Percentiles rank a stretch among this genome's conserved stretches.
Evolutionary conservation across 2,888 invertebrate genomes (phyloP).

Genomic region (Trissoscelio sp.): DNA sequence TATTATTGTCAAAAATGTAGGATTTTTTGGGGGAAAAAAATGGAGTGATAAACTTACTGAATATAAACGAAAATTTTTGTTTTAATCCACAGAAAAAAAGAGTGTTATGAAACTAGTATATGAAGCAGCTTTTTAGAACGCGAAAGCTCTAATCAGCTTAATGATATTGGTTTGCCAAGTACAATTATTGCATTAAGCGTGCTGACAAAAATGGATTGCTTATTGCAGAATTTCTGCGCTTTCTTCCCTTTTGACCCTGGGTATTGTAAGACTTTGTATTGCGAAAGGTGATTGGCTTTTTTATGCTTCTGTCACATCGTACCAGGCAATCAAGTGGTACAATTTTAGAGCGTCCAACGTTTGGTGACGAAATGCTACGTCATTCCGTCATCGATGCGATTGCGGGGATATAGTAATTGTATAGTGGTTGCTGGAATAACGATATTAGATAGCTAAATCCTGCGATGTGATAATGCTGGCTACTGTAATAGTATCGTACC

Average conservation of each 20-base stretch:
- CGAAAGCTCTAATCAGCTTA: neutral
- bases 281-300: too few species aligned
- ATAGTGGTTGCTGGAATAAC: neutral
- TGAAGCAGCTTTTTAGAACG: neutral
- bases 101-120: slow-evolving; percentile 23
- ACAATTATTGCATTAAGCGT: neutral
- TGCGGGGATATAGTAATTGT: neutral
- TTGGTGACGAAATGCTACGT: neutral
- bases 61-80: too few species aligned
- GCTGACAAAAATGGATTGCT: neutral
- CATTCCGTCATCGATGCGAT: neutral
- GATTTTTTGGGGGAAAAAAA: too few species aligned
- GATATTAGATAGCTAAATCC: neutral
- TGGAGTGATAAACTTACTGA: too few species aligned
- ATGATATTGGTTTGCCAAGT: slow-evolving; percentile 3
- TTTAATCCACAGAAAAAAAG: too few species aligned
- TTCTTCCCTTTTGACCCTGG: too few species aligned
- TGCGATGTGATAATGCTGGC: neutral
- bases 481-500: slow-evolving; percentile 1
- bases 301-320: too few species aligned
- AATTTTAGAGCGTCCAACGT: neutral
- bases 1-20: too few species aligned
- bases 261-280: too few species aligned
- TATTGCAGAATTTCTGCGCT: neutral
- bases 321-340: neutral